Conservation (phyloP, 2,797 vertebrate species). For the Spinus pinus region DNA sequence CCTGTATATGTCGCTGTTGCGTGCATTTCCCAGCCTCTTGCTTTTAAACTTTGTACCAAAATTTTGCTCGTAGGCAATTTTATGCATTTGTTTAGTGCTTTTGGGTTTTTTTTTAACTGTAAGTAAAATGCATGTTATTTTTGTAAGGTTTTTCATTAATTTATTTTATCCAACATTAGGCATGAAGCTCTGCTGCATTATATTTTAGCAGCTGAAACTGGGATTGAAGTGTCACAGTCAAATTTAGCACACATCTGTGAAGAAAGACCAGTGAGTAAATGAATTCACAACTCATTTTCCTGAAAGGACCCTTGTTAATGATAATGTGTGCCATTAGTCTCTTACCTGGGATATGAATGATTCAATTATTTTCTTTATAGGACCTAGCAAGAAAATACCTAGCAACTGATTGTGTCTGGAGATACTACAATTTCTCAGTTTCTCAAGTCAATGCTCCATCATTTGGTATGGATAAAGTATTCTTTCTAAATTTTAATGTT, state of each 20-base stretch:
- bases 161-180: slow-evolving; percentile 75
- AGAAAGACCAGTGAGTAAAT: slow-evolving; percentile 79
- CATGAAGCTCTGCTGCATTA: slow-evolving; percentile 86
- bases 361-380: slow-evolving; percentile 66
- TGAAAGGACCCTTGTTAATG: not conserved
- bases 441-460: slow-evolving; percentile 85
- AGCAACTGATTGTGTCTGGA: slow-evolving; percentile 82
- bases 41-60: not conserved
- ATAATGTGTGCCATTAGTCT: not conserved
- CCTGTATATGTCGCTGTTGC: slow-evolving; percentile 72
- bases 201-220: slow-evolving; percentile 87
- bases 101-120: not conserved
- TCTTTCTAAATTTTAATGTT: slow-evolving; percentile 6
- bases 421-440: slow-evolving; percentile 91
- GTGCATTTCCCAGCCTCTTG: not conserved
- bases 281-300: not conserved
- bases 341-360: not conserved
- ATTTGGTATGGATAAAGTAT: slow-evolving; percentile 79
- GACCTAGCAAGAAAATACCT: slow-evolving; percentile 76
- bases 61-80: not conserved
- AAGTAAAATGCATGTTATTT: slow-evolving; percentile 3
- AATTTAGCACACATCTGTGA: slow-evolving; percentile 91
- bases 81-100: not conserved
- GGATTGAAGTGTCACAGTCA: slow-evolving; percentile 89
- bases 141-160: slow-evolving; percentile 7